phyloP scores from a whole-genome alignment of 1,140 invertebrate species.

The Octopus bimaculoides region DNA sequence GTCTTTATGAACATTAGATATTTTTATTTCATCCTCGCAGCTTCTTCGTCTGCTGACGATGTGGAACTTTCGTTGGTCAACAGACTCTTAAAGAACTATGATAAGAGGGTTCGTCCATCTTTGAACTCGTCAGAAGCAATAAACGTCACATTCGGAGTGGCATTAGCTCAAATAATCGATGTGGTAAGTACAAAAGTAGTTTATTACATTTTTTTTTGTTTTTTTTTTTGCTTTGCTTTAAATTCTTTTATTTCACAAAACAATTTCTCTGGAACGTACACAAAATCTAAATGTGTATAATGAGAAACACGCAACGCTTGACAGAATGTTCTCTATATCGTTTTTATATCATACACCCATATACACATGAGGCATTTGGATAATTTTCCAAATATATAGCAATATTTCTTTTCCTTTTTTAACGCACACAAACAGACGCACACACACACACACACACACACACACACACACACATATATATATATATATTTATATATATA shows the following conservation, averaged over 20 bases:
- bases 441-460: too few relatives aligned
- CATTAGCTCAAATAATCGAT: slow-evolving; percentile 99
- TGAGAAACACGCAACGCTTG: too few relatives aligned
- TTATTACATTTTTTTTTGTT: too few relatives aligned
- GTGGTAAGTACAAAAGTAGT: slow-evolving; percentile 72
- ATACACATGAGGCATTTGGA: too few relatives aligned
- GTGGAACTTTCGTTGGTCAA: slow-evolving; percentile 93
- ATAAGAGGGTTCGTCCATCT: slow-evolving; percentile 94
- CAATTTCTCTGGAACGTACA: not conserved
- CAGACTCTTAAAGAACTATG: slow-evolving; percentile 91
- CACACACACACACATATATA: not conserved
- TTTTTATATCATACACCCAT: too few relatives aligned
- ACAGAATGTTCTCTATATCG: too few relatives aligned
- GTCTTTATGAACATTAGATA: slow-evolving; percentile 7
- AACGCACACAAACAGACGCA: too few relatives aligned
- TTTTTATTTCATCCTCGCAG: not conserved
- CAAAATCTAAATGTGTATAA: too few relatives aligned
- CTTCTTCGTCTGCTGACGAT: slow-evolving; percentile 37
- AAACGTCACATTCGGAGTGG: slow-evolving; percentile 94
- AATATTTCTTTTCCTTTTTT: too few relatives aligned
- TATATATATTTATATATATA: slow-evolving; percentile 10
- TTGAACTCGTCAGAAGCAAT: slow-evolving; percentile 94
- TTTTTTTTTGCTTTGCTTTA: not conserved
- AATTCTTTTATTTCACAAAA: not conserved
- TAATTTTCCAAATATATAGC: too few relatives aligned